Conservation (phyloP, 2,888 invertebrate genomes). For the Aporophyla nigra region DNA sequence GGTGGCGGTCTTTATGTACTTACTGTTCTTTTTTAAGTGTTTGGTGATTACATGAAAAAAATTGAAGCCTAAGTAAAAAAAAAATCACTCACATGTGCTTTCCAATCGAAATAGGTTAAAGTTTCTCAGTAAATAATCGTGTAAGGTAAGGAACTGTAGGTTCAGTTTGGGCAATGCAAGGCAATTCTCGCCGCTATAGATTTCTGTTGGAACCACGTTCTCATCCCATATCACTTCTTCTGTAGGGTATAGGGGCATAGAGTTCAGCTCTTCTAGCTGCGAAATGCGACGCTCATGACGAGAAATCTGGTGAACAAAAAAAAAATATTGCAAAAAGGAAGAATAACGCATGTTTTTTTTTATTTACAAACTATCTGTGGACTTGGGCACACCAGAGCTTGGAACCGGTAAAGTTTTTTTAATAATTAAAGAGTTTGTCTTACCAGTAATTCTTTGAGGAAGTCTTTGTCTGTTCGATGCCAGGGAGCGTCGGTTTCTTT, state of each 20-base stretch:
- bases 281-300: constrained; percentile 97
- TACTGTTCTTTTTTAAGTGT: neutral
- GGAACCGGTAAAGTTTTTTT: neutral
- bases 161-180: constrained; percentile 99
- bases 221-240: constrained; percentile 99
- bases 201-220: constrained; percentile 99
- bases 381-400: too few relatives aligned
- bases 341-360: neutral
- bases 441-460: constrained; percentile 96
- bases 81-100: constrained; percentile 96
- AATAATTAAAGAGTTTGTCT: constrained; percentile 46
- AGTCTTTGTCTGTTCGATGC: constrained; percentile 95
- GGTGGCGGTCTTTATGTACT: neutral
- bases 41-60: neutral
- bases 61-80: neutral
- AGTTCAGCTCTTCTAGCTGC: constrained; percentile 98
- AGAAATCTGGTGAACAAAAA: constrained; percentile 90
- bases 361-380: neutral
- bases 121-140: constrained; percentile 99
- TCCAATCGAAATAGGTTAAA: constrained; percentile 99
- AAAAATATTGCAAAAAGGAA: neutral
- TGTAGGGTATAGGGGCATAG: constrained; percentile 99
- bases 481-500: constrained; percentile 93
- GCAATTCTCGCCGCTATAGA: constrained; percentile 98
- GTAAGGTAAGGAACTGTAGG: constrained; percentile 99